phyloP scores from a whole-genome alignment of 2,797 vertebrate genomes.

The Synanceia verrucosa region DNA sequence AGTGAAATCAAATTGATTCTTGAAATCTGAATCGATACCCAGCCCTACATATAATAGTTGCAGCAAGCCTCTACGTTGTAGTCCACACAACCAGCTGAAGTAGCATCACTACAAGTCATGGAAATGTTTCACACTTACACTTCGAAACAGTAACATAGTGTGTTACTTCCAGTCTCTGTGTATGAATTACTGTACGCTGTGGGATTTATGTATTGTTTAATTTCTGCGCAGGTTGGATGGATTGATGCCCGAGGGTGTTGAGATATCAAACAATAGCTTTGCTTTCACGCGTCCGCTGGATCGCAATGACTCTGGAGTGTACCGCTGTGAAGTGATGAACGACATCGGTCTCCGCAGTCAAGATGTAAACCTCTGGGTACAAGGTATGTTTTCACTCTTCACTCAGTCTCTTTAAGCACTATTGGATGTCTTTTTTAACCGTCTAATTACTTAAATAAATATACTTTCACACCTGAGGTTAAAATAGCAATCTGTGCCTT shows the following conservation, averaged over 20 bases:
- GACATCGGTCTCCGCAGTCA: slow-evolving; percentile 87
- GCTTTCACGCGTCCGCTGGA: slow-evolving; percentile 89
- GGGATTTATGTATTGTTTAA: slow-evolving; percentile 10
- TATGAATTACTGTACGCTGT: neutral
- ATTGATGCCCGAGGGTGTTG: slow-evolving; percentile 89
- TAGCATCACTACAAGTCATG: slow-evolving; percentile 8
- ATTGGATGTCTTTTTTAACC: slow-evolving; percentile 3
- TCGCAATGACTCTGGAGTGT: slow-evolving; percentile 93
- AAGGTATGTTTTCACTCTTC: slow-evolving; percentile 79
- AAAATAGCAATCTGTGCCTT: neutral
- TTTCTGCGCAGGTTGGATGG: slow-evolving; percentile 86
- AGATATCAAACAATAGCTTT: slow-evolving; percentile 88
- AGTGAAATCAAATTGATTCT: too few species aligned
- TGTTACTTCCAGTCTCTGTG: neutral
- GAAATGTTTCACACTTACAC: neutral
- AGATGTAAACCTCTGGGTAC: slow-evolving; percentile 89
- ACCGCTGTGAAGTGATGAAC: slow-evolving; percentile 92
- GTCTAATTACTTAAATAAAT: neutral
- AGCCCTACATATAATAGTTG: too few species aligned
- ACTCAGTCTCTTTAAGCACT: slow-evolving; percentile 4
- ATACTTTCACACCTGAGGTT: neutral
- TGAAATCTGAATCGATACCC: too few species aligned
- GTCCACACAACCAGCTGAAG: slow-evolving; percentile 20
- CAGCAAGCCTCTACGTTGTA: slow-evolving; percentile 8
- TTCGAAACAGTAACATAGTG: neutral